Conservation (phyloP, 2,797 vertebrate species). For the Premnoplex brunnescens region DNA sequence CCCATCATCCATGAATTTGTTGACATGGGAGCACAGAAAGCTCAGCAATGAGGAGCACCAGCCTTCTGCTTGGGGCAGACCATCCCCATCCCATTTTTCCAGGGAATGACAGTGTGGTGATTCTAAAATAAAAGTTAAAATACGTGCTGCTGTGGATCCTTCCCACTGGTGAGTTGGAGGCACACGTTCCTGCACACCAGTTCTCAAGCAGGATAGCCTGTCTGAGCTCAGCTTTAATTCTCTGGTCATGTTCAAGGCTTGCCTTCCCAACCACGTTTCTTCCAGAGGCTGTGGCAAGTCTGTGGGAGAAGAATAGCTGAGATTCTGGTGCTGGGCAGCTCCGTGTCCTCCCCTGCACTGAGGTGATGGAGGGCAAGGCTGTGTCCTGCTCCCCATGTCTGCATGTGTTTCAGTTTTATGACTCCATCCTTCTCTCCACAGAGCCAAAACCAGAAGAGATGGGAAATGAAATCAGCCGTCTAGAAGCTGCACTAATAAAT, state of each 20-base stretch:
- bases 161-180: background rate
- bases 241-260: background rate
- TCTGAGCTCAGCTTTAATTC: background rate
- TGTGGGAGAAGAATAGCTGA: background rate
- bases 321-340: background rate
- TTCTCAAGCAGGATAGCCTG: background rate
- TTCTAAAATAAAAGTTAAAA: background rate
- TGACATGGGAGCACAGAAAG: background rate
- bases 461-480: slow-evolving; percentile 47
- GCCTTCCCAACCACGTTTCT: background rate
- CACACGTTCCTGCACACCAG: fast-evolving
- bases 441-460: slow-evolving; percentile 14
- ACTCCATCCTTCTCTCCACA: slow-evolving; percentile 13
- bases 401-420: background rate
- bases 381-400: background rate
- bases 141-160: fast-evolving
- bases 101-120: background rate
- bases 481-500: slow-evolving; percentile 13
- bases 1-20: fast-evolving
- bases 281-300: background rate
- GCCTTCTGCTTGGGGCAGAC: background rate
- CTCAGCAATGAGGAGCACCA: background rate
- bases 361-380: background rate
- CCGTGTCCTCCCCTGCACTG: background rate
- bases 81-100: background rate